A percentile compares a stretch with the other conserved stretches of the same genome.
Evolutionary conservation across 2,888 invertebrate genomes (phyloP).

Genomic region (Perizoma affinitatum): DNA sequence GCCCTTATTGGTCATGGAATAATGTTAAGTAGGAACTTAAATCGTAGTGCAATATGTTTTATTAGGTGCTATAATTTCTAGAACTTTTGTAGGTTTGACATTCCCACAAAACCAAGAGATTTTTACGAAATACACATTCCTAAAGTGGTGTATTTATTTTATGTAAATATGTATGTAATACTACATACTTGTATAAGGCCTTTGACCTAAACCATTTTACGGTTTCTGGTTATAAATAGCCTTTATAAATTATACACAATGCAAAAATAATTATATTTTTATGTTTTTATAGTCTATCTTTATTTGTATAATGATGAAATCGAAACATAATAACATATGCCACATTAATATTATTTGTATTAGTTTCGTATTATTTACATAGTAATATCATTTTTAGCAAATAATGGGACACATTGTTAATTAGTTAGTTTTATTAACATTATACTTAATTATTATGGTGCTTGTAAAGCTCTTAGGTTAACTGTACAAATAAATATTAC

Average conservation of each 20-base stretch:
- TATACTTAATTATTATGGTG: conserved; percentile 68
- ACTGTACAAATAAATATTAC: conserved; percentile 53
- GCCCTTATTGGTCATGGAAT: conserved; percentile 5
- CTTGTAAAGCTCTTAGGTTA: conserved; percentile 68
- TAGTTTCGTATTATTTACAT: no score
- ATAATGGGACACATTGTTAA: conserved; percentile 56
- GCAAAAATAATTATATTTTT: no score
- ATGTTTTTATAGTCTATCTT: no score
- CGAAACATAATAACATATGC: no score
- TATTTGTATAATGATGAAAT: no score
- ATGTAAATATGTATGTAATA: conserved; percentile 6
- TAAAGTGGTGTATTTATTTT: conserved; percentile 24
- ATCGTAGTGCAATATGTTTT: conserved; percentile 9
- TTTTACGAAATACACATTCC: conserved; percentile 40
- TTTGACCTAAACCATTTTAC: no score
- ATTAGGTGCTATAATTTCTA: conserved; percentile 1
- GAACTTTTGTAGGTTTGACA: conserved; percentile 22
- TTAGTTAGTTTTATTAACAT: conserved; percentile 58
- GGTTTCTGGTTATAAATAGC: no score
- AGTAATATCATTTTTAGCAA: not conserved
- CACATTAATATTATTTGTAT: no score
- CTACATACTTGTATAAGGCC: no score
- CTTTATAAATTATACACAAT: no score
- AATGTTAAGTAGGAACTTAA: conserved; percentile 8
- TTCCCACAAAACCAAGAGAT: conserved; percentile 35